phyloP scores from a whole-genome alignment of 2,888 invertebrate species.

The Cataglyphis cursor region DNA sequence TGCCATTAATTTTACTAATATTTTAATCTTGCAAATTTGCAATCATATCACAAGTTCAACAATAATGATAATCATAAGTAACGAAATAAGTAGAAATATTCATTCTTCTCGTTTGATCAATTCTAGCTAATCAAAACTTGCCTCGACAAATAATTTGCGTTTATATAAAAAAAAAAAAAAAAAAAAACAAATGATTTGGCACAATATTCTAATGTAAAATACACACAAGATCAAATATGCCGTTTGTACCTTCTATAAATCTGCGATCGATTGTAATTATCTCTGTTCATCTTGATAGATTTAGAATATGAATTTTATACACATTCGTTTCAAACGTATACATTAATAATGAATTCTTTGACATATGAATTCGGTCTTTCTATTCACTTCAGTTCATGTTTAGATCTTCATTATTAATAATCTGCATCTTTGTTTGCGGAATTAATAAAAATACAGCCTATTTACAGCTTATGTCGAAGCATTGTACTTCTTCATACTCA shows the following conservation, averaged over 20 bases:
- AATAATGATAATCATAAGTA: constrained; percentile 59
- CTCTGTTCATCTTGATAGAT: constrained; percentile 59
- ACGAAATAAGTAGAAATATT: background rate
- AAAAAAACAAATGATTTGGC: constrained; percentile 68
- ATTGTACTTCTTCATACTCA: constrained; percentile 46
- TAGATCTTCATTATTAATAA: constrained; percentile 35
- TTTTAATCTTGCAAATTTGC: constrained; percentile 30
- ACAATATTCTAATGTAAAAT: constrained; percentile 61
- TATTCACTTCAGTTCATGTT: background rate
- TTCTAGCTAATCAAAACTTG: background rate
- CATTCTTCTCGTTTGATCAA: background rate
- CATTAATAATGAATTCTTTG: constrained; percentile 52
- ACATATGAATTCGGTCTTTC: background rate
- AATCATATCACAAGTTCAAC: constrained; percentile 36
- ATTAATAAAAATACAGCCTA: constrained; percentile 55
- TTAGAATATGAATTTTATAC: constrained; percentile 70
- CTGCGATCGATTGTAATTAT: constrained; percentile 29
- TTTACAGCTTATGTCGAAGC: constrained; percentile 56
- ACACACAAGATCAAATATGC: constrained; percentile 10
- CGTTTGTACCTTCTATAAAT: constrained; percentile 15
- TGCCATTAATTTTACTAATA: constrained; percentile 17
- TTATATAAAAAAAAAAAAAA: constrained; percentile 54
- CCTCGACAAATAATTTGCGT: background rate
- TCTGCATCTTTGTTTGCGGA: background rate
- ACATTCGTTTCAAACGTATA: constrained; percentile 46